Percentiles rank a stretch among this genome's conserved stretches.
phyloP scores from a whole-genome alignment of 2,113 vertebrate species.

The Cyanoderma ruficeps region DNA sequence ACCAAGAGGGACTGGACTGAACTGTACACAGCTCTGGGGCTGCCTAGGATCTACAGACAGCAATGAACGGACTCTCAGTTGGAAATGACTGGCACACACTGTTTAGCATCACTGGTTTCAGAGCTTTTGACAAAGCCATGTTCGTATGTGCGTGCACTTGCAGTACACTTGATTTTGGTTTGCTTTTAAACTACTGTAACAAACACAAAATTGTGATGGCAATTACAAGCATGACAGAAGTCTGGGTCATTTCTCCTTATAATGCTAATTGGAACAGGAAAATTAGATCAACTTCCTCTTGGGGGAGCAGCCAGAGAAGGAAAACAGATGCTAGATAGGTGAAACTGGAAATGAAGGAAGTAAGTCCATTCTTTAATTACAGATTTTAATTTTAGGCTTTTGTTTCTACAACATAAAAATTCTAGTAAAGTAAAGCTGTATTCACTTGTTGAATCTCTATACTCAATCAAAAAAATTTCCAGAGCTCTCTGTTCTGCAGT shows the following conservation, averaged over 20 bases:
- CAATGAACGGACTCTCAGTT: background rate
- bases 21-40: background rate
- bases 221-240: background rate
- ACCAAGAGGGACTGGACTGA: too few relatives aligned
- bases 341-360: background rate
- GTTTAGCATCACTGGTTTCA: background rate
- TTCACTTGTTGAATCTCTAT: background rate
- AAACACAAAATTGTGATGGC: background rate
- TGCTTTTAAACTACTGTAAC: background rate
- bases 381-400: background rate
- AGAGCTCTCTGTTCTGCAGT: background rate
- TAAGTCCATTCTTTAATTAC: slow-evolving; percentile 7
- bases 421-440: background rate
- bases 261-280: slow-evolving; percentile 37
- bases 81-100: background rate
- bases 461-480: background rate
- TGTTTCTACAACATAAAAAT: background rate
- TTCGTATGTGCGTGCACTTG: background rate
- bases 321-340: background rate
- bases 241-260: background rate
- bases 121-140: background rate
- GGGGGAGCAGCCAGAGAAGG: background rate
- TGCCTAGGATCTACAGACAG: background rate
- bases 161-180: background rate
- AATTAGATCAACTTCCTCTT: slow-evolving; percentile 45